Base-by-base conservation (phyloP, 1,140 invertebrate species). In the Drosophila santomea region DNA sequence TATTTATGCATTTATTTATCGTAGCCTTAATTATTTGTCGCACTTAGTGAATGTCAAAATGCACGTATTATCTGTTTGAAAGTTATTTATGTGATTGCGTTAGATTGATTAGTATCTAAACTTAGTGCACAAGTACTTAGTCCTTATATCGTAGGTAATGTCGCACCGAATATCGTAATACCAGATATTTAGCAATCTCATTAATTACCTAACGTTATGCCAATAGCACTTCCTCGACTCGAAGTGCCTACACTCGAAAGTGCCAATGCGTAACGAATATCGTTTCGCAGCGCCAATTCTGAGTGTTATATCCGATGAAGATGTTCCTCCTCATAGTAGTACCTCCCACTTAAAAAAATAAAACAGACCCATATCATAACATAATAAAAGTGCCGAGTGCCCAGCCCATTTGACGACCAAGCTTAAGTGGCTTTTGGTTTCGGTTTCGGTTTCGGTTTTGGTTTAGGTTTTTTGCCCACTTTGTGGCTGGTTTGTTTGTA, bases 401-500 rank as follows among this genome's bases (percentile, higher is more conserved):
- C 64, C n/a, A 62, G 20, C 62, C 62, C 57, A 38, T 10, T 28
- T 20, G 35, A 14, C 14, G 35, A 36, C 43, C 60, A 15, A 23
- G 8, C 51, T 48, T 56, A 56, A 74, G 59, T 64, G 71, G 25
- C 45, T 74, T 58, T 73, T 7, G 28, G 38, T 55, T 62, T 73
- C 43, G 50, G 52, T 56, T 64, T 56, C 20, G 20, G 20, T 74
- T 58, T 73, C 4, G 28, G 38, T 55, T 62, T 73, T 36, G 50
- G 52, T 56, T 64, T 56, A 1, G 23, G 20, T 73, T 48, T 62
- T 52, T 44, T 58, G 47, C 39, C 47, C 66, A 71, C 52, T 75
- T 66, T 75, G 61, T 44, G 54, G 25, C 52, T 75, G 10, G 43
- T 48, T 74, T 58, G 61, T 48, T 54, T 66, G 60, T 56, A 75